Base-by-base conservation (phyloP, 2,113 vertebrate genomes). In the Zingel zingel region DNA sequence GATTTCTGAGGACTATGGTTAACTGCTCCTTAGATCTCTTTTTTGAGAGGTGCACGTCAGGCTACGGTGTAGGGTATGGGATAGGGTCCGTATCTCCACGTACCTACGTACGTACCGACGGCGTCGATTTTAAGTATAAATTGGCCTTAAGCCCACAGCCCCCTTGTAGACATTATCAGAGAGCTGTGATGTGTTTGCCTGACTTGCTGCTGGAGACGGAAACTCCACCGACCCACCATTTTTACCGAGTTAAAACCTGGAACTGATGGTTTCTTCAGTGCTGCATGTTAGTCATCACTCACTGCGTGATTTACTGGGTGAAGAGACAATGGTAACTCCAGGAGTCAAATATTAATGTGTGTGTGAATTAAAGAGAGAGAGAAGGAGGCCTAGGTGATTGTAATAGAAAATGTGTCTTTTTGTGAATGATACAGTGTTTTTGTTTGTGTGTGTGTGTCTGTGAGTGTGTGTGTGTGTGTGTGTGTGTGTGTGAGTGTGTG, bases 201-300 rank as follows among this genome's bases (percentile, higher is more conserved):
- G 94, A 94, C 93, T 85, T 91, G 86, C 82, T 87, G 27, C 50
- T 85, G 47, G 79, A 94, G 91, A 94, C 86, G 85, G 71, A 73
- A 75, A 88, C 82, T 21, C 69, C 25, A 63, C 48, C 11, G 11
- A 53, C 10, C 21, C 23, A 68, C 57, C 18, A 33, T 51, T 74
- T 82, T 79, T 43, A 66, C 50, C 18, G 53, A n/a, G 51, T 67
- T 73, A 68, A 51, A 51, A 73, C 51, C 57, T 58, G 51, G n/a
- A 74, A 1, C 19, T 30, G 30, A 68, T 36, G 72, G 27, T 59
- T 63, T 2, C 1, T 27, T 64, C 11, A 6, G 19, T 1, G 27
- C 66, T 53, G 75, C 47, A 61, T 27, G 48, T 83, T 64, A 56
- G 36, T 69, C 63, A 72, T 74, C 74, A 78, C 48, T 76, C 66